Base-by-base conservation (phyloP, 2,113 vertebrate genomes). In the Grammomys dolichurus region DNA sequence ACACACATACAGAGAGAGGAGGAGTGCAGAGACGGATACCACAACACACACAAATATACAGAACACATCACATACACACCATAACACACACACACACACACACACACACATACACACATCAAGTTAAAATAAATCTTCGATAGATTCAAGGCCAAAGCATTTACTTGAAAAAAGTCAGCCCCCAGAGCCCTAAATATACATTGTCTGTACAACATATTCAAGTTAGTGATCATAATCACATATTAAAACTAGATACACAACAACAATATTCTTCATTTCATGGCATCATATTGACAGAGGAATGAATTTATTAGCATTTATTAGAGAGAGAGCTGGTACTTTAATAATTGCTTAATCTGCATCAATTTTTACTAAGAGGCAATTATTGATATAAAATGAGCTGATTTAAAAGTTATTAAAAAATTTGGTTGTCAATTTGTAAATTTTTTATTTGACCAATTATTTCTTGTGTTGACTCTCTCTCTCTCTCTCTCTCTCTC, bases 171-270 rank as follows among this genome's bases (percentile, higher is more conserved):
- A 14, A 92, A 19, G 7, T 70, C 8, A 90, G 4, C 5, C 76
- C 60, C 73, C 94, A 67, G 96, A 89, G 9, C 6, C 77, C 69
- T 67, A 97, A 88, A 96, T 26, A 73, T n/a, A n/a, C 4, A 5
- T 73, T 33, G 78, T 8, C 86, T 85, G 14, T 12, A 76, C 33
- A 75, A 31, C 3, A 11, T 94, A 86, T 46, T 24, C 94, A 5
- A 87, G 20, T 1, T 46, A 69, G 3, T 56, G 8, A 72, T 54
- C 24, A 75, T 26, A 81, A 56, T 76, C 5, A 90, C 16, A 7
- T 31, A 69, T 6, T 91, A 94, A 33, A 84, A n/a, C 63, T 10
- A 72, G 5, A 19, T 85, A 7, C 19, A 13, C 22, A 94, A 31
- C 6, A 93, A 10, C 1, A 36, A 19, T 22, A 28, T n/a, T 51